Evolutionary conservation across 2,113 vertebrate species (phyloP).

Genomic region (Speoplatyrhinus poulsoni): DNA sequence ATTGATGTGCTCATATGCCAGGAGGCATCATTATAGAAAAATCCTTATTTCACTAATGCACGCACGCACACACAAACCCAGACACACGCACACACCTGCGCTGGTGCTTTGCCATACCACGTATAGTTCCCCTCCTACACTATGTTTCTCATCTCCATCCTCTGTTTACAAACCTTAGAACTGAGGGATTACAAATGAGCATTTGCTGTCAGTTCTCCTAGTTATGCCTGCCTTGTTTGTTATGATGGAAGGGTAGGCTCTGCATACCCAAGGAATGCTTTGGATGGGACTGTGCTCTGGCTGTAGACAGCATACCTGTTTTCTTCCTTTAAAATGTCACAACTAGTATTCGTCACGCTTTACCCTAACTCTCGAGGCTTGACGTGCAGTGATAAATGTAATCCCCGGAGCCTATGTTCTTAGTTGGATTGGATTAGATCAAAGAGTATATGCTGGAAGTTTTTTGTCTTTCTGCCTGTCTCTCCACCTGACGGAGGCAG

Average conservation of each 20-base stretch:
- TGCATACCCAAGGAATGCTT: neutral
- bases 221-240: neutral
- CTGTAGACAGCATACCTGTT: neutral
- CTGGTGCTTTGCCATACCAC: too few species aligned
- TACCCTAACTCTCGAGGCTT: constrained; percentile 9
- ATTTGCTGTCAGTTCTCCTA: neutral
- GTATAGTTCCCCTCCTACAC: neutral
- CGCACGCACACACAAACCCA: constrained; percentile 1
- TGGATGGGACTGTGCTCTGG: neutral
- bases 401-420: constrained; percentile 7
- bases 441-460: constrained; percentile 2
- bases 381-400: constrained; percentile 23
- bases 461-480: constrained; percentile 10
- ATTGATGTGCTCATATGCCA: neutral
- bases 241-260: neutral
- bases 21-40: neutral
- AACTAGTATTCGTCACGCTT: too few species aligned
- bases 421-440: constrained; percentile 1
- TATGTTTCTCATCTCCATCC: neutral
- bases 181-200: constrained; percentile 5
- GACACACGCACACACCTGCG: neutral
- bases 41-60: neutral
- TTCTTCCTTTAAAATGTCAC: neutral
- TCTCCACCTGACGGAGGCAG: constrained; percentile 24
- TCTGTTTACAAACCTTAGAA: neutral